Conservation (phyloP, 2,113 vertebrate genomes). For the Corythaeola cristata region DNA sequence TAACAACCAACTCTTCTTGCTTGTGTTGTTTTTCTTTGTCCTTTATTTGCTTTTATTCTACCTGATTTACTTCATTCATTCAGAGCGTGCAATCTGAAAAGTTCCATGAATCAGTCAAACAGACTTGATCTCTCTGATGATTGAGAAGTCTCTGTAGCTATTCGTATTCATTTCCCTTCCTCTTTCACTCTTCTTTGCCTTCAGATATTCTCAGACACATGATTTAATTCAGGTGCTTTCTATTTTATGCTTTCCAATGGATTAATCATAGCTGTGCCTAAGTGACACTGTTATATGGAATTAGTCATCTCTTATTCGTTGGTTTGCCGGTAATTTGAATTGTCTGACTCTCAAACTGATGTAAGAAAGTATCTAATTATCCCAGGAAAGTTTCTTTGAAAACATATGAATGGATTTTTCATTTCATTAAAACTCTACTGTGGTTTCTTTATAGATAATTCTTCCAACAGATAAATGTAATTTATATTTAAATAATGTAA, state of each 20-base stretch:
- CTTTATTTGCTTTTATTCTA: not conserved
- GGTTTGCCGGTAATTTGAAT: not conserved
- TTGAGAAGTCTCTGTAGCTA: not conserved
- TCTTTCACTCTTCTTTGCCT: not conserved
- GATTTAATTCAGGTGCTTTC: slow-evolving; percentile 27
- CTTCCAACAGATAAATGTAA: not conserved
- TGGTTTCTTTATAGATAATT: not conserved
- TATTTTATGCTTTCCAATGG: slow-evolving; percentile 12
- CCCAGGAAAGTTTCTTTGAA: slow-evolving; percentile 14
- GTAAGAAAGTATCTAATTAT: slow-evolving; percentile 30
- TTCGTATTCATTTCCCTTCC: not conserved
- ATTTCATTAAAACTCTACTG: not conserved
- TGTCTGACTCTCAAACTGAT: not conserved
- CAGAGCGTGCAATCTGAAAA: not conserved
- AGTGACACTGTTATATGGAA: not conserved
- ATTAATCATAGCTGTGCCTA: slow-evolving; percentile 12
- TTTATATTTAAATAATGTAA: not conserved
- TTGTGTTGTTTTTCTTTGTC: not conserved
- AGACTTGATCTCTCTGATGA: not conserved
- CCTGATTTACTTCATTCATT: not conserved
- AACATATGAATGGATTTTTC: slow-evolving; percentile 17
- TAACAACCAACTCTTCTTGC: not conserved
- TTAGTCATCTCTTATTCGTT: not conserved
- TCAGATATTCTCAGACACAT: not conserved
- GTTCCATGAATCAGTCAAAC: not conserved